Base-by-base conservation (phyloP, 2,888 invertebrate species). In the Gari tellinella region DNA sequence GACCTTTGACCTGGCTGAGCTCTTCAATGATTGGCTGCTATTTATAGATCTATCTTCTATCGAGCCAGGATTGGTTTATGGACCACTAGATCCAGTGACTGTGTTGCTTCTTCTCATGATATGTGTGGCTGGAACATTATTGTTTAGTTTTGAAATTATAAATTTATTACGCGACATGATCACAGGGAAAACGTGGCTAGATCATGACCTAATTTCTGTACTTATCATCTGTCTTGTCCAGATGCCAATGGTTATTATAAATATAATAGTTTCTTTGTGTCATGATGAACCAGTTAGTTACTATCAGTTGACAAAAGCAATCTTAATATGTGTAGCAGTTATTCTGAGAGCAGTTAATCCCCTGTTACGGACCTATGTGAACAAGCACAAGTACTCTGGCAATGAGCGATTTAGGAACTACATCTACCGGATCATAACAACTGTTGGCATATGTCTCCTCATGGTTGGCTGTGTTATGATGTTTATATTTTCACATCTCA, bases 241-340 rank as follows among this genome's bases (percentile, higher is more conserved):
- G 51, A 65, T 86, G 19, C 80, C 83, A 2, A 61, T 67, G 48
- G 53, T 83, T 2, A 62, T 72, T 0, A 67, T 86, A 31, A 86
- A 81, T 60, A 57, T 86, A 41, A 69, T 80, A 45, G 75, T 87
- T 38, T 81, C 81, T 12, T n/a, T 73, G 21, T 87, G 88, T 51
- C 82, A 85, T 15, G 85, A 83, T 58, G 86, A 86, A 26, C 83
- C 86, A 10, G 76, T 85, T 67, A 88, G 87, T 45, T 68, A 81
- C 43, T 87, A 83, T 64, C 86, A 86, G 72, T 58, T 87, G 21
- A 63, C 65, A 12, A 87, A 86, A 62, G 85, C 86, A 1, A 45
- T 69, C 23, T 61, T 88, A 8, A 57, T 85, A 5, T 72, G 83
- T 1, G 8, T 79, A 0, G 78, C 84, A 2, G 72, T 82, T 15